These are phyloP conservation scores for Tinea trinotella DNA, from an alignment of 2,888 invertebrate species.

Conservation along the genomic window DNA sequence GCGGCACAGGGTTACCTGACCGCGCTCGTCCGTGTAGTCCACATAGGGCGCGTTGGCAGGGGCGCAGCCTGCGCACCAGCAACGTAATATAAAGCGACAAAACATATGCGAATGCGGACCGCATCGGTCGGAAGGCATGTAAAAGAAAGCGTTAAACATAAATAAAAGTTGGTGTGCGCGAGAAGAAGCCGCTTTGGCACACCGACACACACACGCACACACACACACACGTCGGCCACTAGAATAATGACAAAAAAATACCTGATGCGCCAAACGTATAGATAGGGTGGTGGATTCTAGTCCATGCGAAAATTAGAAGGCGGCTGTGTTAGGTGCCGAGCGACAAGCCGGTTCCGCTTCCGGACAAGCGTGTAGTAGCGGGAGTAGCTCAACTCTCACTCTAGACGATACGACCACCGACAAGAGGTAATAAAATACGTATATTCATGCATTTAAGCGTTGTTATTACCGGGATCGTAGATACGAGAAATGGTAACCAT, in stretches of 20 bases:
- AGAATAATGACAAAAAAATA: slow-evolving; percentile 68
- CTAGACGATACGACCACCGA: slow-evolving; percentile 65
- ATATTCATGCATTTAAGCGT: slow-evolving; percentile 91
- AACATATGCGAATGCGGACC: slow-evolving; percentile 60
- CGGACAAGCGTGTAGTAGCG: slow-evolving; percentile 71
- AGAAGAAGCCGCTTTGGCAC: slow-evolving; percentile 52
- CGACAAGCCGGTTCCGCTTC: slow-evolving; percentile 42
- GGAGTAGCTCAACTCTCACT: slow-evolving; percentile 32
- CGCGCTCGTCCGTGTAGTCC: slow-evolving; percentile 95
- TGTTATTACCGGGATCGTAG: slow-evolving; percentile 87
- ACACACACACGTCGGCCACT: slow-evolving; percentile 57
- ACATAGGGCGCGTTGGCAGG: slow-evolving; percentile 93
- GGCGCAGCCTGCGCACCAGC: slow-evolving; percentile 68
- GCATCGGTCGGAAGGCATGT: slow-evolving; percentile 72
- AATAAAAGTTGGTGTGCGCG: slow-evolving; percentile 60
- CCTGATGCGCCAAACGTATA: slow-evolving; percentile 73
- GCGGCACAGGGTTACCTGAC: slow-evolving; percentile 82
- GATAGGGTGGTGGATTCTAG: slow-evolving; percentile 69
- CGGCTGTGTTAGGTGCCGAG: slow-evolving; percentile 64
- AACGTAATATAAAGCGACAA: slow-evolving; percentile 66
- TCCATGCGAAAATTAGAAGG: slow-evolving; percentile 71
- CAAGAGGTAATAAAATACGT: slow-evolving; percentile 79
- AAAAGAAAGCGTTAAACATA: slow-evolving; percentile 71
- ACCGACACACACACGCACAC: slow-evolving; percentile 23
- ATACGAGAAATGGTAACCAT: slow-evolving; percentile 37